Evolutionary conservation across 2,113 vertebrate genomes (phyloP).

Genomic region (Plestiodon gilberti): DNA sequence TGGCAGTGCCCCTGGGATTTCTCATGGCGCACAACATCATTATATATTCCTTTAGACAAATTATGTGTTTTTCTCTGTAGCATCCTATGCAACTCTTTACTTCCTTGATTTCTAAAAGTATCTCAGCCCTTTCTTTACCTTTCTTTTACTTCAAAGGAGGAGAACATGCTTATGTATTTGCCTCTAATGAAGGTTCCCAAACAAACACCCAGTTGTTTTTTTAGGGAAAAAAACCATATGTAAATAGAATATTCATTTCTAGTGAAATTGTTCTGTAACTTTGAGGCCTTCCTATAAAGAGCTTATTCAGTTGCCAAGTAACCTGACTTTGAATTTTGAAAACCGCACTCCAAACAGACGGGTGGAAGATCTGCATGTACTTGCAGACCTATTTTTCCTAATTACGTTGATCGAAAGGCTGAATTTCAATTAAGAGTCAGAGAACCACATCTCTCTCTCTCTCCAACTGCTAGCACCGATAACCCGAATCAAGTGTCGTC

Average conservation of each 20-base stretch:
- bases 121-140: too few species aligned
- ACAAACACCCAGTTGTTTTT: background rate
- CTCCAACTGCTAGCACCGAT: conserved; percentile 60
- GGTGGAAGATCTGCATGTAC: background rate
- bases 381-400: conserved; percentile 34
- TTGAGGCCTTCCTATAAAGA: background rate
- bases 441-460: conserved; percentile 64
- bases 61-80: background rate
- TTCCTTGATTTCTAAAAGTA: conserved; percentile 5
- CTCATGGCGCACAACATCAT: background rate
- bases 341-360: background rate
- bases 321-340: background rate
- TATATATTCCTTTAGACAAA: background rate
- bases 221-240: background rate
- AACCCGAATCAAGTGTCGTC: conserved; percentile 48
- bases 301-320: background rate
- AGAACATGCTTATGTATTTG: background rate
- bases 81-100: background rate
- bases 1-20: background rate
- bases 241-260: background rate
- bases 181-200: background rate
- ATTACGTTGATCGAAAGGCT: conserved; percentile 75
- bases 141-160: background rate
- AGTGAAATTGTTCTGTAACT: background rate
- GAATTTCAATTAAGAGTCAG: conserved; percentile 77